Base-by-base conservation (phyloP, 2,797 vertebrate species). In the Epinephelus awoara region DNA sequence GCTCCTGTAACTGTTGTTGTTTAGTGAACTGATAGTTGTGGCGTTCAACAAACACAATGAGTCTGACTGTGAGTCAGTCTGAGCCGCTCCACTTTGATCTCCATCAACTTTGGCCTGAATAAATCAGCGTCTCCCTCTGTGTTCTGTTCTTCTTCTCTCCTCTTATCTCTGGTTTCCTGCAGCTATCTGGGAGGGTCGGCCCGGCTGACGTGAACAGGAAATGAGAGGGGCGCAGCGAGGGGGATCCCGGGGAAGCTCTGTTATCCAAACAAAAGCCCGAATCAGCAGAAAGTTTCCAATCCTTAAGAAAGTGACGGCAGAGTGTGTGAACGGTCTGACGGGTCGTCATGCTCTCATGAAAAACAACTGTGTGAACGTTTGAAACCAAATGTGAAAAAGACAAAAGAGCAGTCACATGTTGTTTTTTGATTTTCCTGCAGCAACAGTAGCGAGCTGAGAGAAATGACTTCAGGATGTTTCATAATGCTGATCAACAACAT, bases 91-190 rank as follows among this genome's bases (percentile, higher is more conserved):
- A 12, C 40, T 11, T 1, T 46, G 29, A 64, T 34, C 19, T 55
- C 40, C 23, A 9, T 78, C 13, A 79, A 63, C 85, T 86, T 55
- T 81, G 72, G 72, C 79, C 83, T 80, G 46, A 66, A 80, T 86
- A 78, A 77, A 77, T 6, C 29, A 40, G 47, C 17, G 1, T 62
- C 42, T 34, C 46, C 40, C 57, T 61, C 61, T 61, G 17, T 8
- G 54, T 15, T 74, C 50, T 50, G 40, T 44, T 62, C 38, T 12
- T 44, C 66, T 42, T 78, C 75, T 64, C 72, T 29, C 46, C 40
- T 74, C 84, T 88, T 90, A 88, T 89, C 82, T 18, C 76, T 34
- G 58, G 59, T 72, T 84, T 88, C 82, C 87, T 89, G 75, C 79
- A 84, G 85, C 74, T 58, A 29, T 71, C 72, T 72, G 82, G 64